Percentiles rank a stretch among this genome's conserved stretches.
phyloP scores from a whole-genome alignment of 2,888 invertebrate species.

The Conchocele bisecta region DNA sequence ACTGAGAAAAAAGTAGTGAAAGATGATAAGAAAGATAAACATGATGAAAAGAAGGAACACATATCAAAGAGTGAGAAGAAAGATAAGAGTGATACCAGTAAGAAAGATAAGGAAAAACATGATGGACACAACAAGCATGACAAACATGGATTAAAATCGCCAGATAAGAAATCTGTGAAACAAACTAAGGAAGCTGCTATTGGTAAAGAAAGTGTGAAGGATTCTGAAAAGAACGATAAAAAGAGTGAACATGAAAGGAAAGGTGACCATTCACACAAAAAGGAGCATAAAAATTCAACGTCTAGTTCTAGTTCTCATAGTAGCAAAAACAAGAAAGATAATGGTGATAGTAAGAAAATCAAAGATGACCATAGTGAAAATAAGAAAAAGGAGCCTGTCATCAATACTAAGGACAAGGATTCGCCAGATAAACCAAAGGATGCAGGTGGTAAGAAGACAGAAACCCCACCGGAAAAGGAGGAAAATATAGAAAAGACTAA shows the following conservation, averaged over 20 bases:
- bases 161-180: slow-evolving; percentile 55
- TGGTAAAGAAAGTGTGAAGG: slow-evolving; percentile 18
- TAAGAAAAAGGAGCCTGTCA: slow-evolving; percentile 37
- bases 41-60: slow-evolving; percentile 44
- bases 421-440: background rate
- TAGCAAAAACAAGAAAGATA: slow-evolving; percentile 54
- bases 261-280: slow-evolving; percentile 42
- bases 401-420: slow-evolving; percentile 11
- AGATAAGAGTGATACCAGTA: slow-evolving; percentile 43
- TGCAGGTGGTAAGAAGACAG: slow-evolving; percentile 6
- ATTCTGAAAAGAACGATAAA: slow-evolving; percentile 46
- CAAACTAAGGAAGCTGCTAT: slow-evolving; percentile 26
- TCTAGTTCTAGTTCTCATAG: slow-evolving; percentile 22
- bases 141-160: slow-evolving; percentile 53
- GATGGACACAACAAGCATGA: slow-evolving; percentile 55
- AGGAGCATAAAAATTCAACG: slow-evolving; percentile 52
- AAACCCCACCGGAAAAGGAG: slow-evolving; percentile 19
- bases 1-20: slow-evolving; percentile 41
- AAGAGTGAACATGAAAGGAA: slow-evolving; percentile 52
- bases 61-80: slow-evolving; percentile 48
- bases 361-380: slow-evolving; percentile 61
- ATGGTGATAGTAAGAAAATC: slow-evolving; percentile 36
- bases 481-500: slow-evolving; percentile 2
- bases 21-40: slow-evolving; percentile 47
- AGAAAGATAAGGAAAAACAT: slow-evolving; percentile 45